Conservation (phyloP, 2,797 vertebrate species). For the Phataginus tricuspis region DNA sequence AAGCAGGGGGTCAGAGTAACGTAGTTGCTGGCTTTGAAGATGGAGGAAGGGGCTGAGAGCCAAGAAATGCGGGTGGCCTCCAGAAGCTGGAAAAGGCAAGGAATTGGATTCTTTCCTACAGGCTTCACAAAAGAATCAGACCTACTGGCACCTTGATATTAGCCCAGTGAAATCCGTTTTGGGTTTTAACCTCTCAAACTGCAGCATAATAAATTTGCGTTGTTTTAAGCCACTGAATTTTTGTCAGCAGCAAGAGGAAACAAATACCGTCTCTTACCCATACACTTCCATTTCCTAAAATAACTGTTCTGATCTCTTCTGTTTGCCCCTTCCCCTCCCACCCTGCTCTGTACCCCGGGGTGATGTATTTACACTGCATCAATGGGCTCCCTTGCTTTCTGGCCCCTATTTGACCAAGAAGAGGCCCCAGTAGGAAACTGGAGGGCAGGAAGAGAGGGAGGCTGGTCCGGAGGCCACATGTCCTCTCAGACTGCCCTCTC, state of each 20-base stretch:
- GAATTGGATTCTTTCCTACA: background rate
- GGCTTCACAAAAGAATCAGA: background rate
- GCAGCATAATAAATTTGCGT: background rate
- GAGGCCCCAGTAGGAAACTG: background rate
- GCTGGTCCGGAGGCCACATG: background rate
- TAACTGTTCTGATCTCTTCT: background rate
- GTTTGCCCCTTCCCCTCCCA: background rate
- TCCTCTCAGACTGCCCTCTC: background rate
- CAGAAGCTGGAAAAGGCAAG: background rate
- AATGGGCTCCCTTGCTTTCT: background rate
- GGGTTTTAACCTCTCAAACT: background rate
- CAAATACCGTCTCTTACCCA: background rate
- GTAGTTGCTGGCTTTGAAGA: background rate
- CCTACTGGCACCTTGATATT: background rate
- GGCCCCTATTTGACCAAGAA: background rate
- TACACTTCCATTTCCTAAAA: background rate
- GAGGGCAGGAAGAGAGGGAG: background rate
- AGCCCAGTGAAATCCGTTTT: background rate
- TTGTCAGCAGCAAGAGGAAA: background rate
- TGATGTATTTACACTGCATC: background rate
- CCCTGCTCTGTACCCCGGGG: background rate
- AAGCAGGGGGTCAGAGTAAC: background rate
- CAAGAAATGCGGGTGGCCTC: background rate
- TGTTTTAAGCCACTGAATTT: background rate
- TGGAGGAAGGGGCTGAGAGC: background rate